phyloP scores from a whole-genome alignment of 2,113 vertebrate species.

The Xenopus borealis region DNA sequence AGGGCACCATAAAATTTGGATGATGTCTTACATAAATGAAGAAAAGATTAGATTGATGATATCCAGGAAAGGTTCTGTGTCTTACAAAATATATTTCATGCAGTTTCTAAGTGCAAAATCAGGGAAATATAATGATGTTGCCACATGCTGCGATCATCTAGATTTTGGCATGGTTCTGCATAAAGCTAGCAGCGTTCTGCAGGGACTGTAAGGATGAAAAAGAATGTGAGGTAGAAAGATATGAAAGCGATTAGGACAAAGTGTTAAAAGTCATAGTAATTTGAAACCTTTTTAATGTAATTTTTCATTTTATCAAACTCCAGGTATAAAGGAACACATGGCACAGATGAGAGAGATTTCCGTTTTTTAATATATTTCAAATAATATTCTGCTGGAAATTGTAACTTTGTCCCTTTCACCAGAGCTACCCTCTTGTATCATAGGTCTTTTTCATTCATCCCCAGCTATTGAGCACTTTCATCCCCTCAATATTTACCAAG shows the following conservation, averaged over 20 bases:
- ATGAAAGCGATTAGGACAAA: slow-evolving; percentile 25
- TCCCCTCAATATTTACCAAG: neutral
- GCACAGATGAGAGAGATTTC: slow-evolving; percentile 28
- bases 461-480: slow-evolving; percentile 7
- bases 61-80: too few species aligned
- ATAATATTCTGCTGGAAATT: slow-evolving; percentile 35
- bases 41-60: too few species aligned
- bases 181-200: neutral
- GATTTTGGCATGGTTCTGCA: neutral
- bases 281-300: slow-evolving; percentile 1
- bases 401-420: slow-evolving; percentile 21
- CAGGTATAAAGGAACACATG: neutral
- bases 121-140: neutral
- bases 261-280: slow-evolving; percentile 32
- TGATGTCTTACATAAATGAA: too few species aligned
- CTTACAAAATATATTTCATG: too few species aligned
- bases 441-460: slow-evolving; percentile 22
- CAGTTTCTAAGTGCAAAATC: too few species aligned
- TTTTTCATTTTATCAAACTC: slow-evolving; percentile 12
- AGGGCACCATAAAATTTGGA: too few species aligned
- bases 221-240: slow-evolving; percentile 11
- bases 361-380: slow-evolving; percentile 35
- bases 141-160: neutral
- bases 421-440: slow-evolving; percentile 4
- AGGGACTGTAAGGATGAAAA: neutral